Conservation (phyloP, 2,113 vertebrate genomes). For the Xiphophorus couchianus region DNA sequence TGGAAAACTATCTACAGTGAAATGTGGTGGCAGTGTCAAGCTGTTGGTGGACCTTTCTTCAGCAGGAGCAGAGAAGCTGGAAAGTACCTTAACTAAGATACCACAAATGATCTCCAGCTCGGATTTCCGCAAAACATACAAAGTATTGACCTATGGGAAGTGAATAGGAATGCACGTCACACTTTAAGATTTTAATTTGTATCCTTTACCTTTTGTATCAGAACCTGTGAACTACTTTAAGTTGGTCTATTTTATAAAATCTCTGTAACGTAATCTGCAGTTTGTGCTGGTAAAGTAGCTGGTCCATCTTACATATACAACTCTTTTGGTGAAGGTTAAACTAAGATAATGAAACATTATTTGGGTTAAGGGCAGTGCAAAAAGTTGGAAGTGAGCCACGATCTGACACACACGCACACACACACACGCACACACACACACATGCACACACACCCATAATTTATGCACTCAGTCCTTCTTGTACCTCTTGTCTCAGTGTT, state of each 20-base stretch:
- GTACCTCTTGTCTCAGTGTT: conserved; percentile 40
- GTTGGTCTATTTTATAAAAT: background rate
- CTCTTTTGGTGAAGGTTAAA: conserved; percentile 59
- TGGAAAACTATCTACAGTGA: background rate
- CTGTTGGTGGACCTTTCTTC: background rate
- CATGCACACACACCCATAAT: conserved; percentile 40
- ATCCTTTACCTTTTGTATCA: background rate
- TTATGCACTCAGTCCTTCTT: background rate
- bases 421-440: conserved; percentile 31
- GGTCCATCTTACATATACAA: background rate
- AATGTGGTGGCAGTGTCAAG: background rate
- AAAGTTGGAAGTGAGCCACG: conserved; percentile 55
- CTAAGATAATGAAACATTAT: conserved; percentile 66
- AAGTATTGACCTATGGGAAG: background rate
- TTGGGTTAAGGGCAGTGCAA: conserved; percentile 68
- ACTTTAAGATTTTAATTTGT: background rate
- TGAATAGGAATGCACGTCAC: background rate
- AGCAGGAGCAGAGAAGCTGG: background rate
- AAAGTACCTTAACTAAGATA: background rate
- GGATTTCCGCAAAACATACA: background rate
- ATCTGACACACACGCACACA: conserved; percentile 35
- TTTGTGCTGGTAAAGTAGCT: background rate
- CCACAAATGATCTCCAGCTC: background rate
- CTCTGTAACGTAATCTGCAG: too few species aligned
- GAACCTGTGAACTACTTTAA: background rate